Percentiles rank a stretch among this genome's conserved stretches.
These are phyloP conservation scores for Bombyx mori DNA, from an alignment of 1,140 invertebrate genomes.

Conservation along the genomic window DNA sequence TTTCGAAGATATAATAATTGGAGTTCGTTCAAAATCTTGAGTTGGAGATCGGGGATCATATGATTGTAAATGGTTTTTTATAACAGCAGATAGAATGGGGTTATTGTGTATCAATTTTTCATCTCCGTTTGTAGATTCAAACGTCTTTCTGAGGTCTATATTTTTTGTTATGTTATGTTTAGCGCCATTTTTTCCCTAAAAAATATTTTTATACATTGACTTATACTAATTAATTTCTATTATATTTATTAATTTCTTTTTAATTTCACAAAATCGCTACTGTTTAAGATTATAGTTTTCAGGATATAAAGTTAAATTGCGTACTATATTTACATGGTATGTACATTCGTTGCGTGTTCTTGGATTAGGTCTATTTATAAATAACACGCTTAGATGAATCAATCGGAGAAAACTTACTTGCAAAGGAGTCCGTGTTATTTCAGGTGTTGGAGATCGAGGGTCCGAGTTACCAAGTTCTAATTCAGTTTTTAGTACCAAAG, in stretches of 20 bases:
- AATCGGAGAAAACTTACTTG: conserved; percentile 32
- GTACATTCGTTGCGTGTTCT: too few species aligned
- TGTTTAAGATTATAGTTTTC: too few species aligned
- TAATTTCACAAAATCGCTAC: background rate
- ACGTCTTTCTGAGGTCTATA: conserved; percentile 55
- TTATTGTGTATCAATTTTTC: conserved; percentile 60
- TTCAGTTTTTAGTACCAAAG: conserved; percentile 36
- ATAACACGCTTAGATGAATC: too few species aligned
- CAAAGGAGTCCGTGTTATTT: conserved; percentile 57
- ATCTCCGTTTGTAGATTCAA: conserved; percentile 46
- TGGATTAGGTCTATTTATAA: too few species aligned
- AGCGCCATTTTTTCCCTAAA: conserved; percentile 46
- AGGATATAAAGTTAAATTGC: too few species aligned
- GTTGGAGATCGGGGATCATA: conserved; percentile 62
- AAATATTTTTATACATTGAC: conserved; percentile 11
- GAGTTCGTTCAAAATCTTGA: conserved; percentile 60
- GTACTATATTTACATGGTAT: too few species aligned
- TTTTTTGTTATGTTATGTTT: conserved; percentile 65
- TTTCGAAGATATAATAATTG: conserved; percentile 44
- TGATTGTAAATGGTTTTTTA: conserved; percentile 60
- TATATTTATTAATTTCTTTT: too few species aligned
- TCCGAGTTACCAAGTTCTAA: conserved; percentile 43
- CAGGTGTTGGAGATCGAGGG: conserved; percentile 62
- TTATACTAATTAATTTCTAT: background rate
- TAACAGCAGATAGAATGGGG: conserved; percentile 59